A percentile compares a stretch with the other conserved stretches of the same genome.
Evolutionary conservation across 2,888 invertebrate species (phyloP).

Genomic region (Macrosiphum euphorbiae): DNA sequence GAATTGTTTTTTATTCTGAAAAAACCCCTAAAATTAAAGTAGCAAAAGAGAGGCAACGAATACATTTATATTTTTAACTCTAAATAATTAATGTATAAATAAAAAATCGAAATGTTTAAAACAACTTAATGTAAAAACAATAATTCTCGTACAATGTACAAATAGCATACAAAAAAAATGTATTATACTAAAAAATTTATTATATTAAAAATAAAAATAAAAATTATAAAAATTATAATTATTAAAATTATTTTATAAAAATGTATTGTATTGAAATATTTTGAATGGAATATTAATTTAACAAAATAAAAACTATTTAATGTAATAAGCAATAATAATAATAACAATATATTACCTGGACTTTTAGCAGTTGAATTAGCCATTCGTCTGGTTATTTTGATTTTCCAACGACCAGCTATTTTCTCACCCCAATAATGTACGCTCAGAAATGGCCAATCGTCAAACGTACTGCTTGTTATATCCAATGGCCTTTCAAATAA

Average conservation of each 20-base stretch:
- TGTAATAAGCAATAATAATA: background rate
- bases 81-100: background rate
- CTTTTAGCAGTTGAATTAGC: constrained; percentile 69
- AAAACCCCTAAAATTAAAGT: background rate
- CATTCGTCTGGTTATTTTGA: constrained; percentile 78
- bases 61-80: background rate
- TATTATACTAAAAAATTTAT: too few species aligned
- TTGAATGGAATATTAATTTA: too few species aligned
- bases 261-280: too few species aligned
- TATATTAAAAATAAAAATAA: too few species aligned
- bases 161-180: too few species aligned
- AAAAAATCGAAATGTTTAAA: background rate
- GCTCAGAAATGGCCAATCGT: constrained; percentile 98
- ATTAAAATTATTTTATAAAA: too few species aligned
- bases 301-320: background rate
- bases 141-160: background rate
- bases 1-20: background rate
- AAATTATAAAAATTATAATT: too few species aligned
- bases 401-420: constrained; percentile 88
- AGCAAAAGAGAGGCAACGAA: background rate
- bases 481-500: constrained; percentile 94
- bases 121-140: background rate
- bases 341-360: constrained; percentile 69
- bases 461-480: constrained; percentile 91
- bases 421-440: constrained; percentile 99